Percentiles rank a stretch among this genome's conserved stretches.
Conservation (phyloP, 92 coral and sea anemone genomes). For the Umimayanthus kanabou region DNA sequence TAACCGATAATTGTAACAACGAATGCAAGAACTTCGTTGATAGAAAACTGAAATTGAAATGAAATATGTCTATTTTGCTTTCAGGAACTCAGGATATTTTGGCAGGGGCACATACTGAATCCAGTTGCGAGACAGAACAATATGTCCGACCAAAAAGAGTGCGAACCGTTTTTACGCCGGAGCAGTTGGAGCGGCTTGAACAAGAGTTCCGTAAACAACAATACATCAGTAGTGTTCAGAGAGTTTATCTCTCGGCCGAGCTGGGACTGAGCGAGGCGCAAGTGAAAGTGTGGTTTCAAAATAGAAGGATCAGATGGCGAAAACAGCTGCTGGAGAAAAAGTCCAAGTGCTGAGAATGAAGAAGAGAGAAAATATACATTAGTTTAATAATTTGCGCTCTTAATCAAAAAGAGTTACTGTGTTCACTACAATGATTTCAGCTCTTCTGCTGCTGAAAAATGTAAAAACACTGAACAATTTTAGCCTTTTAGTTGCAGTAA, state of each 20-base stretch:
- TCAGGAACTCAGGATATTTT: slow-evolving; percentile 19
- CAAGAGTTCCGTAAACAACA: slow-evolving; percentile 73
- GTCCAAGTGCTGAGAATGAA: slow-evolving; percentile 5
- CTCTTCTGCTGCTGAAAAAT: background rate
- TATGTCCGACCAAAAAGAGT: slow-evolving; percentile 67
- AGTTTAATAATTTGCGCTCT: background rate
- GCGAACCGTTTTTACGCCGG: slow-evolving; percentile 83
- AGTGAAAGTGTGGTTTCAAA: slow-evolving; percentile 87
- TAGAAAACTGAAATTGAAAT: background rate
- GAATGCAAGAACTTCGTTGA: too few species aligned
- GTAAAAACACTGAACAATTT: too few species aligned
- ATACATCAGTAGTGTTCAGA: slow-evolving; percentile 73
- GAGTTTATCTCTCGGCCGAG: slow-evolving; percentile 72
- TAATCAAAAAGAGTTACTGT: background rate
- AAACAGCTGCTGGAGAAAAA: slow-evolving; percentile 57
- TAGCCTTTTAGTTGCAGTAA: background rate
- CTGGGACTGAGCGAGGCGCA: slow-evolving; percentile 78
- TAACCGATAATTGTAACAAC: too few species aligned
- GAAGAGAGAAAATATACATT: background rate
- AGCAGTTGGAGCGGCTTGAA: slow-evolving; percentile 73
- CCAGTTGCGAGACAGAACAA: background rate
- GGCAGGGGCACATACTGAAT: background rate
- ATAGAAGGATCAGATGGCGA: slow-evolving; percentile 81
- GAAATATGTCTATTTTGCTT: background rate
- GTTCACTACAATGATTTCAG: background rate